Conservation (phyloP, 2,113 vertebrate species). For the Mellivora capensis region DNA sequence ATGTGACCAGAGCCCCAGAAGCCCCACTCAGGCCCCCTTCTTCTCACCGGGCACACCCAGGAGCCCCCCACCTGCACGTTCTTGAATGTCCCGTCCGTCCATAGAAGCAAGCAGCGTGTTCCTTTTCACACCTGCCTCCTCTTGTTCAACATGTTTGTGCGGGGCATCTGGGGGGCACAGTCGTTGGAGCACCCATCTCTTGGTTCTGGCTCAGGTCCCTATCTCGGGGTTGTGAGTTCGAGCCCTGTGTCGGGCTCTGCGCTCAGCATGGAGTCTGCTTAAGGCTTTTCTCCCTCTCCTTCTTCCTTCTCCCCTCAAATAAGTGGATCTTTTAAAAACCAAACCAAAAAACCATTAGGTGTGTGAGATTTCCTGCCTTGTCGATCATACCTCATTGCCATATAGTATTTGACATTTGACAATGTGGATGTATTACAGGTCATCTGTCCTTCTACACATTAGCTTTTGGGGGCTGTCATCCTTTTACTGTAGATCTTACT, state of each 20-base stretch:
- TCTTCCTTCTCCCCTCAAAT: background rate
- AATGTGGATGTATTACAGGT: accelerated
- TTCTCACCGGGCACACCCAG: too few relatives aligned
- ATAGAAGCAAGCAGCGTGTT: background rate
- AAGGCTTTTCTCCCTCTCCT: background rate
- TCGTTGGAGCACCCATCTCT: background rate
- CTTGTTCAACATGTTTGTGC: background rate
- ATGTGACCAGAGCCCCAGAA: background rate
- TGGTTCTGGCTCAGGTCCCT: background rate
- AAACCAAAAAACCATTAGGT: background rate
- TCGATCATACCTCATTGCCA: background rate
- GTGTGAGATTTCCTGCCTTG: background rate
- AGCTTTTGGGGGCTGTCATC: background rate
- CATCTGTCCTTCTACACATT: accelerated
- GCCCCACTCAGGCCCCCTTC: background rate
- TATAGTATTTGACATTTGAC: background rate
- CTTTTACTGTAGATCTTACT: background rate
- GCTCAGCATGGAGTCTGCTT: background rate
- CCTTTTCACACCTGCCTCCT: background rate
- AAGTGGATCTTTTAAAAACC: background rate
- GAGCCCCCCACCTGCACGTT: accelerated
- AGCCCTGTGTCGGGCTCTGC: background rate
- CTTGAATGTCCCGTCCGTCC: background rate
- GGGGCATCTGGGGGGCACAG: accelerated
- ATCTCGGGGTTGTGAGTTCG: background rate